These are phyloP conservation scores for Polydesmus complanatus DNA, from an alignment of 2,888 invertebrate species.

Conservation along the genomic window DNA sequence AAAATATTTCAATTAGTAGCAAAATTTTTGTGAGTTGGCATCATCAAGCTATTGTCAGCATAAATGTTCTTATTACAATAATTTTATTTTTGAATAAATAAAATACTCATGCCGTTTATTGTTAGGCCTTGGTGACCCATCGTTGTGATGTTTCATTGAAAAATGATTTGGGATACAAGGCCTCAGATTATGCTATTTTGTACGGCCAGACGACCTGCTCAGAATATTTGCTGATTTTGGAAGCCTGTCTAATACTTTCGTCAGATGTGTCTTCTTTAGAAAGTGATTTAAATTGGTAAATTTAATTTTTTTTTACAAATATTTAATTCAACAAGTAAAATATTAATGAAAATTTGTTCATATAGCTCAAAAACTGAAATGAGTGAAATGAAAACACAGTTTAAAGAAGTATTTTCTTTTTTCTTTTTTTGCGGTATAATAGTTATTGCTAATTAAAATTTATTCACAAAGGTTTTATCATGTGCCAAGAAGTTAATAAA, in stretches of 20 bases:
- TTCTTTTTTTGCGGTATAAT: neutral
- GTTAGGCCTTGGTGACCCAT: slow-evolving; percentile 19
- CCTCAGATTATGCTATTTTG: slow-evolving; percentile 25
- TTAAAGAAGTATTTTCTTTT: slow-evolving; percentile 22
- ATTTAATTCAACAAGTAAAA: too few relatives aligned
- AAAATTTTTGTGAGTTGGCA: too few relatives aligned
- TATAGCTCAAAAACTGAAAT: slow-evolving; percentile 20
- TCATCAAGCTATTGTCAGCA: too few relatives aligned
- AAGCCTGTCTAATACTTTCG: slow-evolving; percentile 25
- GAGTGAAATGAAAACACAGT: slow-evolving; percentile 21
- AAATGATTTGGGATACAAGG: slow-evolving; percentile 28
- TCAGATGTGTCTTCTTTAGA: slow-evolving; percentile 23
- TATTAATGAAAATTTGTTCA: neutral
- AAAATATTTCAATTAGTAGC: too few relatives aligned
- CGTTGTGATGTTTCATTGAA: slow-evolving; percentile 21
- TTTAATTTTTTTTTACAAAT: neutral
- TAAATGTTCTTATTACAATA: neutral
- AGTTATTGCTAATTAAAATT: neutral
- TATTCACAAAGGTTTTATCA: slow-evolving; percentile 2
- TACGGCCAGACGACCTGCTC: slow-evolving; percentile 25
- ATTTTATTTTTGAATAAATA: neutral
- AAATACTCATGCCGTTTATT: neutral
- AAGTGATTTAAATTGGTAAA: slow-evolving; percentile 21
- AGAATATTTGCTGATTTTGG: slow-evolving; percentile 27
- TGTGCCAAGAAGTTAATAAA: slow-evolving; percentile 26